Percentiles rank a stretch among this genome's conserved stretches.
Evolutionary conservation across 2,888 invertebrate genomes (phyloP).

Genomic region (Scaeva pyrastri): DNA sequence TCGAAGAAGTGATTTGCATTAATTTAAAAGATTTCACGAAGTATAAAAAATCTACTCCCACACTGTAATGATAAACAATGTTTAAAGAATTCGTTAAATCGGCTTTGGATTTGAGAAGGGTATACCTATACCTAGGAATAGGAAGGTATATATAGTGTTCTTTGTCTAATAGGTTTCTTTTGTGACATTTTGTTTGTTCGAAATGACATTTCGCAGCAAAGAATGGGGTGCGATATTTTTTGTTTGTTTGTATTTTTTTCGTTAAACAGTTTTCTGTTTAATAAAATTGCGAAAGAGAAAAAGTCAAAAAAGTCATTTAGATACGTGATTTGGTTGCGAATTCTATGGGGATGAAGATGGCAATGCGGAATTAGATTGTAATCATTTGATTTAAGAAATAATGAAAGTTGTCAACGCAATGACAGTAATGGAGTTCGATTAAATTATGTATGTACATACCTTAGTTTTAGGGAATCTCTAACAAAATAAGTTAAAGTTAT

Average conservation of each 20-base stretch:
- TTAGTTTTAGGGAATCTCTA: neutral
- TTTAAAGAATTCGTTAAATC: conserved; percentile 43
- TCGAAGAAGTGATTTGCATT: conserved; percentile 67
- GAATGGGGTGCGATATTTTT: conserved; percentile 38
- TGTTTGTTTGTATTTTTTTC: conserved; percentile 1
- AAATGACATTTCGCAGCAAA: conserved; percentile 23
- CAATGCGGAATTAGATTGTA: conserved; percentile 17
- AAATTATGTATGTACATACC: neutral
- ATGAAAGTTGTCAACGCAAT: conserved; percentile 13
- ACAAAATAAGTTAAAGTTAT: neutral
- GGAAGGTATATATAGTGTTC: neutral
- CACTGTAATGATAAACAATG: conserved; percentile 47
- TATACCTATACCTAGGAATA: neutral
- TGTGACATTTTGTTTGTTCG: conserved; percentile 61
- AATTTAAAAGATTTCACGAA: conserved; percentile 33
- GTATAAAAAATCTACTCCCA: conserved; percentile 4
- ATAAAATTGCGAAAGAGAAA: conserved; percentile 36
- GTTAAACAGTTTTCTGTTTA: conserved; percentile 15
- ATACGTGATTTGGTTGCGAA: conserved; percentile 46
- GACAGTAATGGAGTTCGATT: conserved; percentile 5
- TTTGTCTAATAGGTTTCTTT: conserved; percentile 55
- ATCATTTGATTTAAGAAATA: conserved; percentile 40
- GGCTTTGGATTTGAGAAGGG: conserved; percentile 29
- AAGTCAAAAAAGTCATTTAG: conserved; percentile 33
- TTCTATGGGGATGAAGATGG: neutral